These are phyloP conservation scores for Sacculina carcini DNA, from an alignment of 2,888 invertebrate species.

Conservation along the genomic window DNA sequence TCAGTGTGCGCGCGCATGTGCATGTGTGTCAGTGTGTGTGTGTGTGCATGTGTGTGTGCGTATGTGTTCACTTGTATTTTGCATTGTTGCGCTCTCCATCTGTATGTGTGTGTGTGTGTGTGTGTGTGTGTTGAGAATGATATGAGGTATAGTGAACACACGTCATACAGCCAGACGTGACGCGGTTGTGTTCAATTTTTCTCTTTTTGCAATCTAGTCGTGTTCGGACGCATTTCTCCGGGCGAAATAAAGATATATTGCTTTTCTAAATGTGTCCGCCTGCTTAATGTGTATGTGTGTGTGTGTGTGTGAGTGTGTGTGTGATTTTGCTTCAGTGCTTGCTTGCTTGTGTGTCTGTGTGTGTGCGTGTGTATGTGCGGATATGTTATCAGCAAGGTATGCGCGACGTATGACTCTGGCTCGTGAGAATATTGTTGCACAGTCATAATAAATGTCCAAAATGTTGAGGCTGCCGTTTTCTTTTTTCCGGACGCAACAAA, in stretches of 20 bases:
- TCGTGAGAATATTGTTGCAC: too few species aligned
- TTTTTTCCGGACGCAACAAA: too few species aligned
- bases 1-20: not conserved
- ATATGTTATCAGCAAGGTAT: too few species aligned
- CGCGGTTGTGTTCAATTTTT: too few species aligned
- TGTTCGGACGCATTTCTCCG: too few species aligned
- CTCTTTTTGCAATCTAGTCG: too few species aligned
- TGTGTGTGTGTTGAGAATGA: not conserved
- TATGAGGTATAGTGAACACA: not conserved
- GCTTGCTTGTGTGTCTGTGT: not conserved
- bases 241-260: not conserved
- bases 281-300: slow-evolving; percentile 1
- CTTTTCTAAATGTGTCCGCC: not conserved
- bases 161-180: not conserved
- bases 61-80: not conserved
- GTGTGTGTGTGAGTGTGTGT: not conserved
- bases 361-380: not conserved
- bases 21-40: not conserved
- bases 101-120: not conserved
- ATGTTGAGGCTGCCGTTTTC: too few species aligned
- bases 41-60: not conserved
- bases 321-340: not conserved
- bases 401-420: too few species aligned
- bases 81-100: not conserved
- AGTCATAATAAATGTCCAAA: too few species aligned